phyloP scores from a whole-genome alignment of 2,888 invertebrate species.

The Nasonovia ribisnigri region DNA sequence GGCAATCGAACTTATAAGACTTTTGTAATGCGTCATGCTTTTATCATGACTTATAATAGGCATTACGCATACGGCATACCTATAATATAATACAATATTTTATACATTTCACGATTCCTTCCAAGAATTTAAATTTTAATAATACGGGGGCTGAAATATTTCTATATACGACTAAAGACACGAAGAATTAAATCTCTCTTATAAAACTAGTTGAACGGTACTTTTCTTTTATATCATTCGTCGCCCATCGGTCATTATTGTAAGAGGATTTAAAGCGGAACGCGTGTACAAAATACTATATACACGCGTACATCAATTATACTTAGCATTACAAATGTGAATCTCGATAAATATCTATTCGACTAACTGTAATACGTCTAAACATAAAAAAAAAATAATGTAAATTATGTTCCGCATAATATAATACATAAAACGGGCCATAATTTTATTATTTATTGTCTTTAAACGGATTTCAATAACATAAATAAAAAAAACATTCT shows the following conservation, averaged over 20 bases:
- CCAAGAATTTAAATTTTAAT: background rate
- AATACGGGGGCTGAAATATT: background rate
- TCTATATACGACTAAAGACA: background rate
- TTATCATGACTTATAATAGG: background rate
- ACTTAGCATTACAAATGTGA: background rate
- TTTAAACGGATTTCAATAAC: background rate
- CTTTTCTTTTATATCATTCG: background rate
- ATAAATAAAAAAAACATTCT: background rate
- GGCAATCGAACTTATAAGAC: background rate
- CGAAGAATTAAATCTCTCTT: background rate
- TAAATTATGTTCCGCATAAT: background rate
- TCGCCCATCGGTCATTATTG: slow-evolving; percentile 1
- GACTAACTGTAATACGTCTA: background rate
- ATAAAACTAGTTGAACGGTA: slow-evolving; percentile 37
- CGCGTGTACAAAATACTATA: slow-evolving; percentile 12
- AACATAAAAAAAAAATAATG: background rate
- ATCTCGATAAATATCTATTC: slow-evolving; percentile 4
- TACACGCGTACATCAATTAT: background rate
- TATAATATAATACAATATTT: background rate
- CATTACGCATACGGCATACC: background rate
- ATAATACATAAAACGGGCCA: background rate
- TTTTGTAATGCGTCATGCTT: background rate
- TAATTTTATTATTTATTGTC: background rate
- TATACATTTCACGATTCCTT: background rate
- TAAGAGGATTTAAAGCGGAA: slow-evolving; percentile 51